Percentiles rank a stretch among this genome's conserved stretches.
phyloP scores from a whole-genome alignment of 1,140 invertebrate genomes.

The Ostrea denselamellosa region DNA sequence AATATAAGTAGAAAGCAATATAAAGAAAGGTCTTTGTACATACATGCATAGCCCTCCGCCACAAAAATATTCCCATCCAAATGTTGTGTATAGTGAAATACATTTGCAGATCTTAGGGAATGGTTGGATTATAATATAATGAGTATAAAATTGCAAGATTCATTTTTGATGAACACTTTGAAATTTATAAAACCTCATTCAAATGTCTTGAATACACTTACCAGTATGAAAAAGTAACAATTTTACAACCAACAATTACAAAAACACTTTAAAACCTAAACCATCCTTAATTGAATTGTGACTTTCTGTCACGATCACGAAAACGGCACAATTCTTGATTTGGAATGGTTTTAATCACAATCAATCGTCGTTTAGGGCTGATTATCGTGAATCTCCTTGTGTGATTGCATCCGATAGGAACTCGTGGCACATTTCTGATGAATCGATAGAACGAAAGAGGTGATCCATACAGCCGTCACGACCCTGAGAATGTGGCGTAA shows the following conservation, averaged over 20 bases:
- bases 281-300: slow-evolving; percentile 17
- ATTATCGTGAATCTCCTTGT: slow-evolving; percentile 8
- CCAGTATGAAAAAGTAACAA: neutral
- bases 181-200: no score
- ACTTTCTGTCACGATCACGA: slow-evolving; percentile 16
- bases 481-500: neutral
- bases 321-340: neutral
- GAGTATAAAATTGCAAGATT: no score
- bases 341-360: neutral
- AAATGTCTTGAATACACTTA: no score
- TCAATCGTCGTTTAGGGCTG: slow-evolving; percentile 24
- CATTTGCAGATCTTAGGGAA: no score
- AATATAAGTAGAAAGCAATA: no score
- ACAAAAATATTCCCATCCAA: no score
- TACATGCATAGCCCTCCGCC: no score
- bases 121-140: no score
- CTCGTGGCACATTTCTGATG: neutral
- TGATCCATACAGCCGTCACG: neutral
- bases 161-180: no score
- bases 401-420: slow-evolving; percentile 37
- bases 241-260: neutral
- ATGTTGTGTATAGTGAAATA: no score
- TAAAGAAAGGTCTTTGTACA: no score
- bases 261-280: neutral
- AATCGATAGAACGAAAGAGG: neutral